A percentile compares a stretch with the other conserved stretches of the same genome.
These are phyloP conservation scores for Leptogaster cylindrica DNA, from an alignment of 2,888 invertebrate genomes.

Conservation along the genomic window DNA sequence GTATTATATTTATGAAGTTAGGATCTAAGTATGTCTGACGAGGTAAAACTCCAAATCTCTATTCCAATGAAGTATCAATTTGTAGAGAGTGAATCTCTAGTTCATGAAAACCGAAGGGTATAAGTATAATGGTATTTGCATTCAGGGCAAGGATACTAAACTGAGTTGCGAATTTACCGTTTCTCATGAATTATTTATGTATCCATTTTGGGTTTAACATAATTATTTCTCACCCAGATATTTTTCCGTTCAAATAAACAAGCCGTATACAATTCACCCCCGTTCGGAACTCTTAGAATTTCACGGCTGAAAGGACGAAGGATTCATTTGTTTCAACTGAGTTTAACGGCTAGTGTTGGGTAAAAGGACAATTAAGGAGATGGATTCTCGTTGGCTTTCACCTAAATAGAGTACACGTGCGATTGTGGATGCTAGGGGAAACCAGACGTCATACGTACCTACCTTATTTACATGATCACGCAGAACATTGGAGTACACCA, in stretches of 20 bases:
- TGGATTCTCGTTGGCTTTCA: too few species aligned
- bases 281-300: neutral
- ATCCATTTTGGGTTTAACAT: constrained; percentile 32
- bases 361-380: neutral
- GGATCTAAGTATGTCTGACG: too few species aligned
- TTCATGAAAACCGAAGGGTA: constrained; percentile 1
- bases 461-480: constrained; percentile 84
- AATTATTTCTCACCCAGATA: constrained; percentile 19
- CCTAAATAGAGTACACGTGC: too few species aligned
- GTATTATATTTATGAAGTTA: too few species aligned
- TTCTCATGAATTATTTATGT: constrained; percentile 41
- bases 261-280: too few species aligned
- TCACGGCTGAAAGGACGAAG: neutral
- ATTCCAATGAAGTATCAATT: too few species aligned
- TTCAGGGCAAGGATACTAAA: constrained; percentile 12
- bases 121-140: constrained; percentile 10
- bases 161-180: too few species aligned
- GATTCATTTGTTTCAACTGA: neutral
- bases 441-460: constrained; percentile 58
- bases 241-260: neutral
- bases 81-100: neutral
- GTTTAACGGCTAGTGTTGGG: neutral
- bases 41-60: too few species aligned
- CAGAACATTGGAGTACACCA: constrained; percentile 82
- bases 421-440: too few species aligned